phyloP scores from a whole-genome alignment of 2,888 invertebrate species.

The Andrena bucephala region DNA sequence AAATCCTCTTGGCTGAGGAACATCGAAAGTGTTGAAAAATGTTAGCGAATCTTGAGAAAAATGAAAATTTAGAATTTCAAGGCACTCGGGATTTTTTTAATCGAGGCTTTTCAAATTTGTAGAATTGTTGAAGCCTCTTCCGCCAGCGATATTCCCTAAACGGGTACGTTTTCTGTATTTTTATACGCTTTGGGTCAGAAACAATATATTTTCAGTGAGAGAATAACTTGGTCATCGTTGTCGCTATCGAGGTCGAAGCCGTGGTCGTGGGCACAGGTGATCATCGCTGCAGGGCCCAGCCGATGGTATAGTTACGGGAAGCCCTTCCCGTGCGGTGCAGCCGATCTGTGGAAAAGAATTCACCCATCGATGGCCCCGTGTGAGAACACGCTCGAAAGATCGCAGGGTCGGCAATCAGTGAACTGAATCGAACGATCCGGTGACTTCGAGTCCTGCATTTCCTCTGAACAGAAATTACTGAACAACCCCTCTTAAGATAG shows the following conservation, averaged over 20 bases:
- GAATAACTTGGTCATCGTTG: slow-evolving; percentile 29
- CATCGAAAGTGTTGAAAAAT: not conserved
- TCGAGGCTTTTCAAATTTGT: not conserved
- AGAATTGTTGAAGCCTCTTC: not conserved
- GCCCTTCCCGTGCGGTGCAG: slow-evolving; percentile 92
- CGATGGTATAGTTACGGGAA: slow-evolving; percentile 93
- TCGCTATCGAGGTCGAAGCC: slow-evolving; percentile 28
- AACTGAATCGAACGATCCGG: slow-evolving; percentile 45
- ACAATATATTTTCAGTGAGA: slow-evolving; percentile 18
- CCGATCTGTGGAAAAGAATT: slow-evolving; percentile 88
- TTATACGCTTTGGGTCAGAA: not conserved
- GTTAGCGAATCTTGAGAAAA: not conserved
- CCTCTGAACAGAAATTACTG: not conserved
- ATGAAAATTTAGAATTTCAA: not conserved
- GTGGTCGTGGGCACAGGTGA: slow-evolving; percentile 38
- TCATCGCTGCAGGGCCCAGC: slow-evolving; percentile 85
- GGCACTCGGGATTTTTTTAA: not conserved
- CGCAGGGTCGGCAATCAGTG: not conserved
- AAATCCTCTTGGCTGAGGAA: too few relatives aligned
- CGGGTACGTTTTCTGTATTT: not conserved
- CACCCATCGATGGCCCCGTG: slow-evolving; percentile 45
- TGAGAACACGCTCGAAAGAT: slow-evolving; percentile 34
- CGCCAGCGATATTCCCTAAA: not conserved
- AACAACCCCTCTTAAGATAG: too few relatives aligned
- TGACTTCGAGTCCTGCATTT: not conserved